Conservation (phyloP, 2,797 vertebrate species). For the Alauda arvensis region DNA sequence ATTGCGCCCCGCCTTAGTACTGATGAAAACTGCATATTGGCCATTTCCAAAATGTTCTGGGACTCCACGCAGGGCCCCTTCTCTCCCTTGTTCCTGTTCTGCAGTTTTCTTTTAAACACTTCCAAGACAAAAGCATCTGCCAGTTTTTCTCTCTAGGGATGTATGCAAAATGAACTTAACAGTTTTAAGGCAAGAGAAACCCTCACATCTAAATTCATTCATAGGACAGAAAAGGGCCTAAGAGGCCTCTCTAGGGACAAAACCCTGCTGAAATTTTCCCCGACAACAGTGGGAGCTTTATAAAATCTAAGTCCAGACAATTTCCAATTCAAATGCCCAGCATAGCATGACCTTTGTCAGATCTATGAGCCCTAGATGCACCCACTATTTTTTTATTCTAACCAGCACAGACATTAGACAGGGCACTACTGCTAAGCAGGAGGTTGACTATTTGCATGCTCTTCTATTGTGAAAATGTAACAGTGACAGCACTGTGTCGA, state of each 20-base stretch:
- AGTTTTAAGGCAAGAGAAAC: conserved; percentile 88
- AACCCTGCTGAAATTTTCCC: conserved; percentile 84
- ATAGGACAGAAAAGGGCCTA: conserved; percentile 90
- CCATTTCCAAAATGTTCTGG: conserved; percentile 93
- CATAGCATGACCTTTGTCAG: conserved; percentile 94
- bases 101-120: conserved; percentile 87
- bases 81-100: conserved; percentile 78
- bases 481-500: conserved; percentile 99
- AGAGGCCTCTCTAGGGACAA: conserved; percentile 88
- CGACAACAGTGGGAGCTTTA: conserved; percentile 87
- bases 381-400: conserved; percentile 83
- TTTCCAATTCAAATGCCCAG: conserved; percentile 99
- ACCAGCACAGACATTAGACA: conserved; percentile 88
- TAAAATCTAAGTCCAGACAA: conserved; percentile 89
- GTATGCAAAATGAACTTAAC: conserved; percentile 90
- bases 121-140: conserved; percentile 91
- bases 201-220: conserved; percentile 98
- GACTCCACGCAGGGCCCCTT: conserved; percentile 82
- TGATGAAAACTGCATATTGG: conserved; percentile 99
- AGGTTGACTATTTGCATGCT: conserved; percentile 96
- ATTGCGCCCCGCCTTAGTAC: conserved; percentile 95
- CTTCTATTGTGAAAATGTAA: conserved; percentile 95
- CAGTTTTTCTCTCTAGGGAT: conserved; percentile 82
- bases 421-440: conserved; percentile 85
- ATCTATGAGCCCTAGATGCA: conserved; percentile 81